Evolutionary conservation across 2,797 vertebrate species (phyloP), one percentile per base, ranked within the genome.

Genomic region (Enteromius afrohamiltoni): DNA sequence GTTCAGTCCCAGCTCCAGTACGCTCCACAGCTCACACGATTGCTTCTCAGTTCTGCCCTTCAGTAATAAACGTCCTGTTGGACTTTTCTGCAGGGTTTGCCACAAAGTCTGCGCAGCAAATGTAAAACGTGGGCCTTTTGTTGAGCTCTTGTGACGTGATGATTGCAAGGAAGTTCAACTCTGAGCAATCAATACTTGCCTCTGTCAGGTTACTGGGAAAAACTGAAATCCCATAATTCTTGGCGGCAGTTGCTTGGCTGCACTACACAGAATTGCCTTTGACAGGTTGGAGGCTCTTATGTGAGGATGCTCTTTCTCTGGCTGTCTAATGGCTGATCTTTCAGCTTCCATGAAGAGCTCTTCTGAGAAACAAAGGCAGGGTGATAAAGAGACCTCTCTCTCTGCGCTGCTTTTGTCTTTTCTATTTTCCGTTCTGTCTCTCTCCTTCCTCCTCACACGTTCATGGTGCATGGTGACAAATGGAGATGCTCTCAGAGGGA

Each of bases 191-290:
- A 42, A 9, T 53, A 80, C 55, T 65, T 68, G 31, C 67, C 13
- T 69, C 78, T 37, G 65, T 37, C 21, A 23, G 47, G n/a, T 69
- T 40, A 69, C 60, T 67, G 60, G 40, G 23, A 14, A 65, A 64
- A 17, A 29, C 26, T 65, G 11, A 65, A 67, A 78, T 34, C 29
- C 64, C n/a, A 58, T 80, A 23, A 70, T 55, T 67, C 79, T 37
- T 58, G 5, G n/a, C 21, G 67, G 23, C 67, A 55, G 17, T 13
- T 31, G 47, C 31, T 80, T 80, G 79, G 79, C 67, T 11, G 37
- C 19, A 70, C 49, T 80, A 70, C 79, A 70, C 79, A 80, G 79
- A 69, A n/a, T n/a, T 29, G 31, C 14, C 21, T 80, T 11, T 70
- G 49, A 37, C 64, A 80, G 67, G 78, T 80, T 40, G 42, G 67